Evolutionary conservation across 2,113 vertebrate species (phyloP).

Genomic region (Oxygymnocypris stewartii): DNA sequence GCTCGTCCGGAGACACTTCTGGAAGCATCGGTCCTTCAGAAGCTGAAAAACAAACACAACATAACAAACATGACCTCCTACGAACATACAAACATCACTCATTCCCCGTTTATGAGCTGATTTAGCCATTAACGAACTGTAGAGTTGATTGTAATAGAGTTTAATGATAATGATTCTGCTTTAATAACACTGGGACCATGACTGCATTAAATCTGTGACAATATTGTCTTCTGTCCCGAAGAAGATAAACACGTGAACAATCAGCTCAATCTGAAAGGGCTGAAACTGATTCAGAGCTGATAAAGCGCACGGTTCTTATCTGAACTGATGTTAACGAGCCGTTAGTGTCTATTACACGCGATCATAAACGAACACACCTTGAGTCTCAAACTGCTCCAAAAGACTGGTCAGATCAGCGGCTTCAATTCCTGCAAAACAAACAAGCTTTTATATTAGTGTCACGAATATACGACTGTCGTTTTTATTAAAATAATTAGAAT

Average conservation of each 20-base stretch:
- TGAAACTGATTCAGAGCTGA: not conserved
- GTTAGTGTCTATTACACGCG: not conserved
- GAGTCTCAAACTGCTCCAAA: slow-evolving; percentile 95
- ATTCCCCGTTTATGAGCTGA: not conserved
- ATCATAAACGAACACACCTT: slow-evolving; percentile 75
- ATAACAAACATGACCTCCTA: too few relatives aligned
- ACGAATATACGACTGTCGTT: not conserved
- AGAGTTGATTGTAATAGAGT: not conserved
- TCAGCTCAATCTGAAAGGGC: not conserved
- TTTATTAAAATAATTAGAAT: not conserved
- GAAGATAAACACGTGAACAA: not conserved
- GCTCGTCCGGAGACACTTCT: not conserved
- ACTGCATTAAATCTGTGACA: not conserved
- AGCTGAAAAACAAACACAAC: not conserved
- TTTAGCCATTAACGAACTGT: slow-evolving; percentile 33
- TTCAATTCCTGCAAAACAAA: slow-evolving; percentile 82
- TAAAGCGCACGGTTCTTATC: not conserved
- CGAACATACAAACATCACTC: not conserved
- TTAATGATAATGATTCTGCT: slow-evolving; percentile 20
- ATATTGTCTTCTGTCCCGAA: not conserved
- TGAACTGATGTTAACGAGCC: not conserved
- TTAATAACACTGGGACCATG: slow-evolving; percentile 12
- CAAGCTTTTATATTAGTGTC: not conserved
- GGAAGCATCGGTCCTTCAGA: not conserved
- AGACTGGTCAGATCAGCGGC: slow-evolving; percentile 92